A percentile compares a stretch with the other conserved stretches of the same genome.
These are phyloP conservation scores for Nomada ruficornis DNA, from an alignment of 2,888 invertebrate species.

Conservation along the genomic window DNA sequence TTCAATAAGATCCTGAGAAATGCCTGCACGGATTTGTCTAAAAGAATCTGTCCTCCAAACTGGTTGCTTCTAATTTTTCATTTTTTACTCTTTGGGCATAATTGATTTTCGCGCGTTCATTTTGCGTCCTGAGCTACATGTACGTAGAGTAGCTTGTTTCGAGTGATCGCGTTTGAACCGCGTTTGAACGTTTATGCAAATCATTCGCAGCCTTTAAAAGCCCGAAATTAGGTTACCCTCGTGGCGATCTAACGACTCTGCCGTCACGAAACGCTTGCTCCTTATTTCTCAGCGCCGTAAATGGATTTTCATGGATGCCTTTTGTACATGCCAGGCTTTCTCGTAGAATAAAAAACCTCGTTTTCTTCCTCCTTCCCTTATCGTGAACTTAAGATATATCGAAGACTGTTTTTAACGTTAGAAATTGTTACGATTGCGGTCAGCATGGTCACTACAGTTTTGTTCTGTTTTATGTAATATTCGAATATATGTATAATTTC, in stretches of 20 bases:
- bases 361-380: not conserved
- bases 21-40: not conserved
- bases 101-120: conserved; percentile 1
- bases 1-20: not conserved
- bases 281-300: conserved; percentile 50
- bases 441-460: no score
- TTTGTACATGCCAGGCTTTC: not conserved
- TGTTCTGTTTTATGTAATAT: no score
- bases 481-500: no score
- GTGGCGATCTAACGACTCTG: conserved; percentile 48
- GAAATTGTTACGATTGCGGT: no score
- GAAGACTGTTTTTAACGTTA: no score
- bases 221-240: conserved; percentile 47
- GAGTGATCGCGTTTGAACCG: conserved; percentile 26
- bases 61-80: not conserved
- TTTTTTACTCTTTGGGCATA: not conserved
- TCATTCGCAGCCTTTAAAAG: conserved; percentile 38
- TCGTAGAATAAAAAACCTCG: not conserved
- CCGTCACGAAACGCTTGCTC: conserved; percentile 48
- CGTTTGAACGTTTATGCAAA: conserved; percentile 54
- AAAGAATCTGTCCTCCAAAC: not conserved
- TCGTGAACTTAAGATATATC: no score
- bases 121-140: not conserved
- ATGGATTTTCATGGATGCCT: conserved; percentile 17
- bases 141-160: not conserved